Base-by-base conservation (phyloP, 2,113 vertebrate genomes). In the Cyanoderma ruficeps region DNA sequence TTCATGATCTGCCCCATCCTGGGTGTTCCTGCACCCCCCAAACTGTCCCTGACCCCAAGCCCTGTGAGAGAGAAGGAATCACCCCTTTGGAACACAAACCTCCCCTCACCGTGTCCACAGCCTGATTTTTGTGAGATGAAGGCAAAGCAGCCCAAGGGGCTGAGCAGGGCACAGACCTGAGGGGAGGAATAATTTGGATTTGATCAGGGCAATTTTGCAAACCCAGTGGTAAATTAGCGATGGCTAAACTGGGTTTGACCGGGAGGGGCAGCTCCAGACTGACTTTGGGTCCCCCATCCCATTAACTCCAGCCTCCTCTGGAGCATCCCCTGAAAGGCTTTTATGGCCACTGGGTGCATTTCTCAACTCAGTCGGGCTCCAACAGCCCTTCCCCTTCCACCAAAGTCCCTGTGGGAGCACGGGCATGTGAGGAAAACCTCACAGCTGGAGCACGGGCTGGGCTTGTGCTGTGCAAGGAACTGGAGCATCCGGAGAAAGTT, bases 1-100 rank as follows among this genome's bases (percentile, higher is more conserved):
- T 8, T 7, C 41, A 3, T 0, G 0, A 10, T 35, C 60, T 65
- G 30, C 41, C 53, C 67, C 30, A 20, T 16, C 25, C 4, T 0
- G 0, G 14, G n/a, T 0, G 4, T 7, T 50, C 30, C 90, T 42
- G 35, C 35, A 16, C 12, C 41, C 41, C 61, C 72, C 31, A 3
- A 13, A 10, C n/a, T 31, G 17, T 3, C 35, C 37, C 71, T 42
- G 71, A 7, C 7, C 47, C 75, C 33, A 46, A 59, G 31, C 31
- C 37, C 72, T 6, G 61, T 2, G 7, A 55, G 23, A 61, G 31
- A 30, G 64, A 25, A 23, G 37, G 19, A 68, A 67, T 14, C 8
- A 4, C 3, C 30, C 39, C 44, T 39, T 6, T 7, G 59, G 47
- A 60, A 11, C 50, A 9, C 52, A 71, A 53, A 37, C 37, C 28